Percentiles rank a stretch among this genome's conserved stretches.
These are phyloP conservation scores for Hermetia illucens DNA, from an alignment of 1,140 invertebrate genomes.

Conservation along the genomic window DNA sequence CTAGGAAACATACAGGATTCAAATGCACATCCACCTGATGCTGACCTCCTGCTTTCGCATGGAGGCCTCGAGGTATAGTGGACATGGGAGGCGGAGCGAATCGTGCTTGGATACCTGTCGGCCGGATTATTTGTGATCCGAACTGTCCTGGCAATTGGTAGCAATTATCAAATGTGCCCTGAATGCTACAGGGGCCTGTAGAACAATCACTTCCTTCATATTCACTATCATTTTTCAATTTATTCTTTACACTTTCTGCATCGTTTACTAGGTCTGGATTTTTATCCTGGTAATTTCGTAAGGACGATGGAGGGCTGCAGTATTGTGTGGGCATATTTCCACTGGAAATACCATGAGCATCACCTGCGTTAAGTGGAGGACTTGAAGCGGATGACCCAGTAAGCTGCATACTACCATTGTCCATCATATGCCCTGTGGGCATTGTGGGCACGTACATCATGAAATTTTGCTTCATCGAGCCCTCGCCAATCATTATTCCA, in stretches of 20 bases:
- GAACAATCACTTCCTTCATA: conserved; percentile 24
- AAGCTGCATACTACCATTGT: conserved; percentile 2
- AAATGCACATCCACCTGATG: conserved; percentile 50
- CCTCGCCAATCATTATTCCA: conserved; percentile 7
- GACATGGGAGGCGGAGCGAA: conserved; percentile 31
- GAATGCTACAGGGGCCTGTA: conserved; percentile 12
- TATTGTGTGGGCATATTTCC: conserved; percentile 5
- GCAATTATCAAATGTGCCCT: conserved; percentile 28
- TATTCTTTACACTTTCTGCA: conserved; percentile 49
- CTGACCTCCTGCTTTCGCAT: conserved; percentile 26
- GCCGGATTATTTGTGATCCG: conserved; percentile 10
- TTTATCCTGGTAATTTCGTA: conserved; percentile 45
- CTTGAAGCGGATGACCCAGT: conserved; percentile 7
- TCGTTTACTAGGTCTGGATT: conserved; percentile 65
- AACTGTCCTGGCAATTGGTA: conserved; percentile 20
- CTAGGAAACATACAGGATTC: conserved; percentile 50
- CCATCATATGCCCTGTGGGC: neutral
- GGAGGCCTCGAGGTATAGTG: conserved; percentile 34
- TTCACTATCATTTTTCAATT: conserved; percentile 36
- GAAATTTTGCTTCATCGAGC: conserved; percentile 27
- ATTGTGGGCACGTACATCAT: conserved; percentile 19
- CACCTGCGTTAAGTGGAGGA: too few relatives aligned
- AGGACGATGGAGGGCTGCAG: conserved; percentile 23
- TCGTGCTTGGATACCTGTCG: conserved; percentile 7
- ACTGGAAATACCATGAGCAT: too few relatives aligned